Evolutionary conservation across 2,888 invertebrate species (phyloP).

Genomic region (Dorcus parallelipipedus): DNA sequence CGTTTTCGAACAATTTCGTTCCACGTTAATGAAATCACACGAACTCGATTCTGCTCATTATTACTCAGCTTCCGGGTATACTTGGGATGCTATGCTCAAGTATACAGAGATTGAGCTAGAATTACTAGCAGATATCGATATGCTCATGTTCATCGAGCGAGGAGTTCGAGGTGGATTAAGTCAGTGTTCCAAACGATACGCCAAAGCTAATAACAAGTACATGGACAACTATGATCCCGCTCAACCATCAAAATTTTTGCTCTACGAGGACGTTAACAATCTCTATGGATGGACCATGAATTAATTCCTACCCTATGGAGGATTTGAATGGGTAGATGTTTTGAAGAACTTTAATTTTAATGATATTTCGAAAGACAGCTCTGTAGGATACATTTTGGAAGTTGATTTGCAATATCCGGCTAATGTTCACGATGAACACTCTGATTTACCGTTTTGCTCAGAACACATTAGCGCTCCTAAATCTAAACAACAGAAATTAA

Average conservation of each 20-base stretch:
- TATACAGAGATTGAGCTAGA: too few relatives aligned
- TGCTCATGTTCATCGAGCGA: constrained; percentile 15
- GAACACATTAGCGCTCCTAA: not conserved
- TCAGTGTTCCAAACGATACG: constrained; percentile 25
- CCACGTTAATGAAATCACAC: not conserved
- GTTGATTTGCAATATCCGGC: not conserved
- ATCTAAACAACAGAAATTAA: constrained; percentile 4
- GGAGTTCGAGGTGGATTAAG: constrained; percentile 11
- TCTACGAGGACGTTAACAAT: constrained; percentile 24
- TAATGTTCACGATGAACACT: not conserved
- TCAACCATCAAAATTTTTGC: constrained; percentile 15
- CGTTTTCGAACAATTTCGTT: constrained; percentile 22
- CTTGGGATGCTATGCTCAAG: too few relatives aligned
- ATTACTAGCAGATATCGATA: constrained; percentile 10
- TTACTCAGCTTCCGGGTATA: constrained; percentile 10
- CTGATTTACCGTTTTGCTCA: not conserved
- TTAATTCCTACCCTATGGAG: constrained; percentile 17
- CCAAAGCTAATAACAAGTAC: constrained; percentile 36
- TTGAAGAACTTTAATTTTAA: constrained; percentile 1
- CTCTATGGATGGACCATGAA: constrained; percentile 23
- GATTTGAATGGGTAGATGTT: constrained; percentile 15
- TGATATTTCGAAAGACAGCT: not conserved
- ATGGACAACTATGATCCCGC: constrained; percentile 26
- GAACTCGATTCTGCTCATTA: constrained; percentile 11
- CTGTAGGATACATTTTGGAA: constrained; percentile 1